Evolutionary conservation across 92 coral and sea anemone genomes (phyloP), one percentile per base, ranked within the genome.

Genomic region (Siderastrea radians): DNA sequence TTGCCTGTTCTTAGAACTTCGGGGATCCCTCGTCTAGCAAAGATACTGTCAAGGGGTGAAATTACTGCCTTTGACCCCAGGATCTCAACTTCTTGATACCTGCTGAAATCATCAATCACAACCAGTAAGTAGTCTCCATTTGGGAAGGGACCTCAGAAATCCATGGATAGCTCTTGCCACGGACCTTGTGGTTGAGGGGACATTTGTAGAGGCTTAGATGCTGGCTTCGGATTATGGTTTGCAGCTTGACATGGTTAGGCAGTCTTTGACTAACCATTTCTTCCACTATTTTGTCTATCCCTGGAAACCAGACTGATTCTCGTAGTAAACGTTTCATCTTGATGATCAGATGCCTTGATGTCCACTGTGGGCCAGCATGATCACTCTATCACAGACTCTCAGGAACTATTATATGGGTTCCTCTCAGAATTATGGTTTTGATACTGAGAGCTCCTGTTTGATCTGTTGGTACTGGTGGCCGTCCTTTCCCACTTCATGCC

Each of bases 141-240:
- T 75, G 80, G 82, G 50, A 87, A 77, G 38, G 38, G 38, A 26
- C 38, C 38, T 26, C 38, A 7, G 83, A 60, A 60, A 11, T 26
- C 92, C 14, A 91, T 74, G 74, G 82, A 63, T 4, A 86, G 77
- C 68, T 88, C 86, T 46, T 86, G 78, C 89, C 94, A 91, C 3
- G 89, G 94, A 43, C 84, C 72, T 58, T 7, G 64, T 64, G 93
- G 96, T 68, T 88, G 67, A 48, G 59, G 70, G 52, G 92, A 67
- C 88, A 76, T 82, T 70, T 84, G 73, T 7, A 75, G 72, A 14
- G 86, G 96, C 49, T 86, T 72, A 26, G 52, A 59, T n/a, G 45
- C 74, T 48, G 70, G 86, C 69, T 69, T 69, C 58, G 76, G 38
- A 54, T 38, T 57, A 72, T 54, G 86, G 77, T 53, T 82, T 5